Conservation (phyloP, 2,113 vertebrate species). For the Mesitornis unicolor region DNA sequence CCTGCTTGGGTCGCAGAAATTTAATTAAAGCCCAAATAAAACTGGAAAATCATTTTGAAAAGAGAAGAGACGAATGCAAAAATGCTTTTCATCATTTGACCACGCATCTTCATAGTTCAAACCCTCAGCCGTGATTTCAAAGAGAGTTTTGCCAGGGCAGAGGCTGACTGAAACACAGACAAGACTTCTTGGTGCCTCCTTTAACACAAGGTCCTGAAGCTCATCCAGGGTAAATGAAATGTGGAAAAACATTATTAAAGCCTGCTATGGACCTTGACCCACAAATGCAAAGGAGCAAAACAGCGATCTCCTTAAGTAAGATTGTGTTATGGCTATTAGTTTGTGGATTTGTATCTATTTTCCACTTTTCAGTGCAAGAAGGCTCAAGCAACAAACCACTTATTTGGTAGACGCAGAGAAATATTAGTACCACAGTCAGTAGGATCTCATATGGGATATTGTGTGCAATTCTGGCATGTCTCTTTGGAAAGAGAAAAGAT, state of each 20-base stretch:
- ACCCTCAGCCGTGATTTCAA: background rate
- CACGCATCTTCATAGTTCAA: background rate
- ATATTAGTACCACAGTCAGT: rapidly evolving
- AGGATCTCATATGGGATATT: background rate
- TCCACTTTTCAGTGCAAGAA: background rate
- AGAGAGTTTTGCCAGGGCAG: background rate
- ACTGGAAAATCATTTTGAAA: constrained; percentile 49
- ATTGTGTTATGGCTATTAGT: background rate
- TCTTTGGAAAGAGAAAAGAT: background rate
- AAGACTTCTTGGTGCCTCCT: background rate
- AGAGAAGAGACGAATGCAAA: constrained; percentile 30
- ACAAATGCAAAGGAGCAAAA: background rate
- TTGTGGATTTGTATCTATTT: background rate
- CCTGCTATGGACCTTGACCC: background rate
- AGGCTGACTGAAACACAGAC: background rate
- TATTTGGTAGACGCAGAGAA: background rate
- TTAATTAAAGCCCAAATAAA: constrained; percentile 60
- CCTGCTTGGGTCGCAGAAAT: constrained; percentile 39
- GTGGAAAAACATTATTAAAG: background rate
- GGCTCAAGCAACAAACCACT: background rate
- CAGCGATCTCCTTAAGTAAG: background rate
- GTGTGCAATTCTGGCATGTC: background rate
- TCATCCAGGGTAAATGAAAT: background rate
- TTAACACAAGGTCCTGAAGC: background rate
- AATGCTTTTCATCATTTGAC: constrained; percentile 17